Conservation (phyloP, 1,140 invertebrate species). For the Hestina assimilis region DNA sequence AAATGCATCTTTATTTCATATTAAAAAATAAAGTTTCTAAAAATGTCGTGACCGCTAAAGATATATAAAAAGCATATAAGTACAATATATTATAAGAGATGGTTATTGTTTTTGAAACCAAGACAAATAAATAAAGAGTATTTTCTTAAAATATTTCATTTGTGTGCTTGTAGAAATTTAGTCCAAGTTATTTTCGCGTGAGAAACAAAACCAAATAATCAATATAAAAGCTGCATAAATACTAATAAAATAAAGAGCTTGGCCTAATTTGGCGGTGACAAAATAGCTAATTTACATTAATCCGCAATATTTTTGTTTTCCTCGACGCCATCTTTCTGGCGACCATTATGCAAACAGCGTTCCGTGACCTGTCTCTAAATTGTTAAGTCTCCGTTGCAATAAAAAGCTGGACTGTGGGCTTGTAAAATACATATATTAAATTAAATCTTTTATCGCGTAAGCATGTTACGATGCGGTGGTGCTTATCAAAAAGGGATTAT, state of each 20-base stretch:
- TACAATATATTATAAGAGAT: too few species aligned
- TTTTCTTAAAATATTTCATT: too few species aligned
- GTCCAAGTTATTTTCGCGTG: neutral
- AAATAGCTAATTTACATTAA: conserved; percentile 29
- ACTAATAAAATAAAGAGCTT: neutral
- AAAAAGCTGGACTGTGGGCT: conserved; percentile 3
- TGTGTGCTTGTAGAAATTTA: too few species aligned
- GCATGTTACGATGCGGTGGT: neutral
- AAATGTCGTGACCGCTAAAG: too few species aligned
- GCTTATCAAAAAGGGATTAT: too few species aligned
- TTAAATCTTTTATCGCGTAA: neutral
- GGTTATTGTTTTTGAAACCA: too few species aligned
- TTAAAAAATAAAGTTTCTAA: too few species aligned
- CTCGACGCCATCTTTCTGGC: conserved; percentile 21
- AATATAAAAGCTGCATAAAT: neutral
- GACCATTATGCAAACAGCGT: conserved; percentile 30
- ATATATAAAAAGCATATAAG: too few species aligned
- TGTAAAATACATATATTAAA: neutral
- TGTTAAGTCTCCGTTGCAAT: conserved; percentile 3
- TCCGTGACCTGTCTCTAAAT: conserved; percentile 27
- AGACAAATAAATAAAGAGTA: too few species aligned
- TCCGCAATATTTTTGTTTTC: conserved; percentile 31
- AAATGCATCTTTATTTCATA: neutral
- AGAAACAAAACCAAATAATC: neutral
- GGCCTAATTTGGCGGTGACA: conserved; percentile 12